Evolutionary conservation across 1,140 invertebrate species (phyloP), one percentile per base, ranked within the genome.

Genomic region (Anastatus disparis): DNA sequence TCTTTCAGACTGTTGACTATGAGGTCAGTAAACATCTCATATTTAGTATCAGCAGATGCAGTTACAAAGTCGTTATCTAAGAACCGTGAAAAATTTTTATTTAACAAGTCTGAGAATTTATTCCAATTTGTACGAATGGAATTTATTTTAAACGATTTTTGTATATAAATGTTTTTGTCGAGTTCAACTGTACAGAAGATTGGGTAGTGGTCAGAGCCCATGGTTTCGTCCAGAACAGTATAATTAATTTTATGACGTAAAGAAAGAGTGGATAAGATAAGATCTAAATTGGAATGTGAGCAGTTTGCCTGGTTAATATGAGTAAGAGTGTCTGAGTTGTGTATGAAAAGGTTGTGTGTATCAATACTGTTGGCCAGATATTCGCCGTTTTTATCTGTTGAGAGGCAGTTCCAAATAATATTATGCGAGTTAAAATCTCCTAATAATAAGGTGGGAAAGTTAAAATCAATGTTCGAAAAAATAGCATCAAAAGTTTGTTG

Each of bases 151-250:
- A 59, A 59, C 48, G 44, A 29, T 13, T 17, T 58, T 26, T 12
- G 26, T 50, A 48, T 15, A 40, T 63, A 64, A 20, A 64, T 75
- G 26, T 69, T 70, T 66, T 71, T 59, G 40, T 61, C 20, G 17
- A 76, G 75, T 8, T 22, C n/a, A 15, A 78, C n/a, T 73, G 20
- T 76, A 71, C n/a, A n/a, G 20, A 72, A 64, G 27, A 81, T 80
- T n/a, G 77, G 81, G 24, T 73, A 77, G 48, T 81, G 78, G 48
- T 81, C 78, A 65, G 77, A 80, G 20, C 75, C 75, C 74, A 77
- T 75, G 29, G 74, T 65, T 50, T 80, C 72, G 3, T 77, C 71
- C 31, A 76, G 31, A 9, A 74, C 70, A 29, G 75, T 69, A 76
- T 77, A 79, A 68, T 74, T 72, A 53, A 77, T 64, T 56, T 76